phyloP scores from a whole-genome alignment of 2,113 vertebrate genomes.

The Odobenus rosmarus region DNA sequence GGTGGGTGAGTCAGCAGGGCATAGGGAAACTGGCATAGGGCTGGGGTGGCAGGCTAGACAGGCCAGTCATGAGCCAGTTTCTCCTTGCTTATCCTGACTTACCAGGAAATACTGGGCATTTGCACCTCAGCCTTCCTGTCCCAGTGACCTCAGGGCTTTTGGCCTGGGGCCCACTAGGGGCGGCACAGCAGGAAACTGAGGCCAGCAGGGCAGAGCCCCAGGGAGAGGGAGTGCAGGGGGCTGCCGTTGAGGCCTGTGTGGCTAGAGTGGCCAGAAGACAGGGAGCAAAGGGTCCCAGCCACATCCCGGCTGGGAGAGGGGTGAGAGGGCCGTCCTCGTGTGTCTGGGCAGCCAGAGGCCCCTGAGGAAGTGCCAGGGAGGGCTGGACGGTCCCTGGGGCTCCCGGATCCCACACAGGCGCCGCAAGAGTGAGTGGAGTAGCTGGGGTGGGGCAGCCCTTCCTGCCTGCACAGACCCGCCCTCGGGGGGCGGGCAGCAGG shows the following conservation, averaged over 20 bases:
- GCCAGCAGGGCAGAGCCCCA: not conserved
- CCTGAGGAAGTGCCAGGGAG: not conserved
- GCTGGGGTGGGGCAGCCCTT: not conserved
- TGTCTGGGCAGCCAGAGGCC: not conserved
- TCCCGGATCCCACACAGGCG: not conserved
- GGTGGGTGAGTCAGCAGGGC: not conserved
- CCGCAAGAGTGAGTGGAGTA: not conserved
- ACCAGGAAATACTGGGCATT: not conserved
- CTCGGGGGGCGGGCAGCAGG: not conserved
- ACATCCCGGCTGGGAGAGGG: not conserved
- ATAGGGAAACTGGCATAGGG: not conserved
- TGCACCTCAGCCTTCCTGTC: not conserved
- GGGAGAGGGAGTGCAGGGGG: not conserved
- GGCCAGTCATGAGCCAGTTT: not conserved
- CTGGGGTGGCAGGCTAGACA: not conserved
- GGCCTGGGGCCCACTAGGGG: not conserved
- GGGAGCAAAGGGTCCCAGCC: not conserved
- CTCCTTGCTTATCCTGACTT: slow-evolving; percentile 44
- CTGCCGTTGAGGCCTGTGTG: not conserved
- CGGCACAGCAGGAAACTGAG: not conserved
- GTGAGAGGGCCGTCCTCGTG: not conserved
- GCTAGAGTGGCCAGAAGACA: not conserved
- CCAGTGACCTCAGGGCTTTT: not conserved
- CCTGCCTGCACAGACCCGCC: not conserved
- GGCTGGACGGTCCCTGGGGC: not conserved